phyloP scores from a whole-genome alignment of 2,888 invertebrate species.

The Hydrotaea cyrtoneurina region DNA sequence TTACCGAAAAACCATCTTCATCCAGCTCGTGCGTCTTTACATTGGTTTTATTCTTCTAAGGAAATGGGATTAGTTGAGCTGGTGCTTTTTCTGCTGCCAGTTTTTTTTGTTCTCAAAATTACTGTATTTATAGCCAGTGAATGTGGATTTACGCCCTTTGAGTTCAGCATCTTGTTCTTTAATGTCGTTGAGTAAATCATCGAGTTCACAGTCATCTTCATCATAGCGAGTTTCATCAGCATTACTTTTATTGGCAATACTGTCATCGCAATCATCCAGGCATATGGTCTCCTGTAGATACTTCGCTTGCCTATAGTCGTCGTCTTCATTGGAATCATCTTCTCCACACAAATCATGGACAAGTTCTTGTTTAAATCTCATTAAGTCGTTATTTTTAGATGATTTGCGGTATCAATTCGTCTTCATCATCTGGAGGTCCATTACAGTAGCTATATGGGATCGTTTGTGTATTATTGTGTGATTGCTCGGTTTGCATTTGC shows the following conservation, averaged over 20 bases:
- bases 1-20: conserved; percentile 84
- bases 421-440: conserved; percentile 65
- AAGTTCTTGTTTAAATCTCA: conserved; percentile 69
- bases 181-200: conserved; percentile 76
- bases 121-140: conserved; percentile 73
- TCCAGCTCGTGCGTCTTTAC: conserved; percentile 74
- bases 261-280: conserved; percentile 68
- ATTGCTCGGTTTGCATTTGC: conserved; percentile 72
- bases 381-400: conserved; percentile 30
- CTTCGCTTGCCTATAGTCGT: conserved; percentile 53
- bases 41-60: conserved; percentile 42
- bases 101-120: conserved; percentile 73
- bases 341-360: conserved; percentile 74
- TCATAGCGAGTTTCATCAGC: background rate
- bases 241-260: conserved; percentile 26
- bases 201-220: conserved; percentile 73
- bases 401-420: conserved; percentile 61
- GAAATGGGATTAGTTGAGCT: conserved; percentile 62
- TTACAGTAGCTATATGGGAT: conserved; percentile 56
- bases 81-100: conserved; percentile 37
- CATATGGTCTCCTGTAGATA: conserved; percentile 72
- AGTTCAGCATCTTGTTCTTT: conserved; percentile 75
- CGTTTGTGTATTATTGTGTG: background rate
- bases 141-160: conserved; percentile 75
- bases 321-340: conserved; percentile 57